Conservation (phyloP, 2,113 vertebrate species). For the Geothlypis trichas region DNA sequence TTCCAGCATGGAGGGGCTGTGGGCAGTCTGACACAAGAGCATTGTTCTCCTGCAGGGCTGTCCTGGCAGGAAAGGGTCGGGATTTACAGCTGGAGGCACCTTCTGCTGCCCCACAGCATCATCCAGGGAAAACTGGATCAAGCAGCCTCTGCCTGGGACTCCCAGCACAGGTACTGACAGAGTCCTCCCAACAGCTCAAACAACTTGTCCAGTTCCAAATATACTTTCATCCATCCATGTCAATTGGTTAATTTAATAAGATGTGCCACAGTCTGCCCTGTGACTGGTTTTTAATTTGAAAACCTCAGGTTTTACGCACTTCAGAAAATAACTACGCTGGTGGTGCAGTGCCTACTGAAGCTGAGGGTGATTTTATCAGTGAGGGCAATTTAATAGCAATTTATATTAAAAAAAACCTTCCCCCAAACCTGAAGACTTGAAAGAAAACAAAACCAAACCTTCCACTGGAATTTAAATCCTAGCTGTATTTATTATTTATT, state of each 20-base stretch:
- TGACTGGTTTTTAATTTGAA: not conserved
- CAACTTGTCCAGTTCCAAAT: not conserved
- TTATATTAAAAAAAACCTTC: not conserved
- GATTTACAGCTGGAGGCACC: not conserved
- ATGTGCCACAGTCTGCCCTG: not conserved
- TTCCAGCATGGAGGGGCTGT: not conserved
- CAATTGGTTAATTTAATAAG: not conserved
- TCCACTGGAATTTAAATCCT: not conserved
- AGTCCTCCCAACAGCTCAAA: not conserved
- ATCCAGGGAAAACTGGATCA: not conserved
- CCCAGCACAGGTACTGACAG: not conserved
- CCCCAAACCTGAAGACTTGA: not conserved
- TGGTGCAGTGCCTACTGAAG: not conserved
- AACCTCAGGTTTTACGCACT: not conserved
- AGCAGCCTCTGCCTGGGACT: not conserved
- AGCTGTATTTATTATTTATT: not conserved
- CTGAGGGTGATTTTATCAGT: not conserved
- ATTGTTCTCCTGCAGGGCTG: not conserved
- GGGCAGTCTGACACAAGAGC: not conserved
- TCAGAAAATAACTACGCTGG: not conserved
- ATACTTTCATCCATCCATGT: not conserved
- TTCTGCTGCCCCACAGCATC: not conserved
- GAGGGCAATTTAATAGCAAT: not conserved
- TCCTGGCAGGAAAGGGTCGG: fast-evolving
- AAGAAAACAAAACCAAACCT: not conserved